phyloP scores from a whole-genome alignment of 2,113 vertebrate genomes.

The Apaloderma vittatum region DNA sequence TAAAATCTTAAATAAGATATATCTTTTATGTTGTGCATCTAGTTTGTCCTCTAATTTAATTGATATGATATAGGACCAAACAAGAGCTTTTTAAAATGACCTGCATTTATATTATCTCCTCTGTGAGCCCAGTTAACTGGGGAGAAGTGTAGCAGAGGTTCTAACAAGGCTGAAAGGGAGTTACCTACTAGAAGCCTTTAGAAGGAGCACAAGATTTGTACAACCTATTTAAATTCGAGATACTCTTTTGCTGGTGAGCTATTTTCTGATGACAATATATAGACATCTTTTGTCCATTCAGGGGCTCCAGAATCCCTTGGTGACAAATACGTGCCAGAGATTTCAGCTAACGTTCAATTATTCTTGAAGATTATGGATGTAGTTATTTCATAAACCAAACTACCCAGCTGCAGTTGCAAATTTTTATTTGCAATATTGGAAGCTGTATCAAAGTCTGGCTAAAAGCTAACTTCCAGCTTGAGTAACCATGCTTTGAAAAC shows the following conservation, averaged over 20 bases:
- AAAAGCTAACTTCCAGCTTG: slow-evolving; percentile 63
- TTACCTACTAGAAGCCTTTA: background rate
- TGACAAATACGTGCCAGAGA: background rate
- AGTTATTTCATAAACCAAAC: slow-evolving; percentile 41
- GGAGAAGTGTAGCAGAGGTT: background rate
- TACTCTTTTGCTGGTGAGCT: background rate
- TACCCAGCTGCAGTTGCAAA: slow-evolving; percentile 50
- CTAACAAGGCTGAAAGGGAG: background rate
- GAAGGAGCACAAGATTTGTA: background rate
- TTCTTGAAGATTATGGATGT: slow-evolving; percentile 40
- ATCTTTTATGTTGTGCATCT: background rate
- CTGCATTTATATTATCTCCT: background rate
- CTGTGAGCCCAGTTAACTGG: background rate
- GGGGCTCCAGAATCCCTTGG: background rate
- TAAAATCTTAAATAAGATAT: background rate
- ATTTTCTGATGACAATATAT: background rate
- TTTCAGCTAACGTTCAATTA: slow-evolving; percentile 53
- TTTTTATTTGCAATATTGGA: slow-evolving; percentile 54
- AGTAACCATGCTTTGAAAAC: slow-evolving; percentile 64
- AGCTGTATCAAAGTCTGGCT: slow-evolving; percentile 30
- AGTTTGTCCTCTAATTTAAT: background rate
- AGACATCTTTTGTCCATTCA: background rate
- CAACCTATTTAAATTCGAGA: background rate
- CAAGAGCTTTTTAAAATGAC: background rate
- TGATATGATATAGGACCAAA: background rate